Base-by-base conservation (phyloP, 2,797 vertebrate species). In the Tenualosa ilisha region DNA sequence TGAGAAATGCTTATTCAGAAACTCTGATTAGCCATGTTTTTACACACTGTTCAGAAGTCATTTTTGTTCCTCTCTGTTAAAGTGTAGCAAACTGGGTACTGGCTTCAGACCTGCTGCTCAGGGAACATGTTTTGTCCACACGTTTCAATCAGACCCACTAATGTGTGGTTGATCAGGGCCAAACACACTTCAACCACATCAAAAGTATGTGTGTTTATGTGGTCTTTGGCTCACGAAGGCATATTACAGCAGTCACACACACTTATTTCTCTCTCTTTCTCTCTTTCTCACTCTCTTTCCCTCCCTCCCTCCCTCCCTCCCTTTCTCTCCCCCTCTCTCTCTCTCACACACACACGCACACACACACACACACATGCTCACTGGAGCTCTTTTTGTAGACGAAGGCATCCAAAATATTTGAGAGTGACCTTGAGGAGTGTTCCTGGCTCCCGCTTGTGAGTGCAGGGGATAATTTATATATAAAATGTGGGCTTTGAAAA, bases 381-480 rank as follows among this genome's bases (percentile, higher is more conserved):
- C 68, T 40, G 68, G 68, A 31, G 31, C 15, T 56, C 72, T 17
- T 13, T 72, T 54, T 22, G 86, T 81, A 88, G 87, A 91, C 86
- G 51, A 83, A 85, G 88, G 85, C 90, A 87, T 93, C 92, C 90
- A 63, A 91, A 93, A 94, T 90, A 91, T 93, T 92, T 93, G 89
- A 92, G 85, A 91, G 90, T 92, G 94, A 95, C 95, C 95, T 95
- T 95, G 94, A 75, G 40, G 91, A 86, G 93, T 68, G 91, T 92
- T 91, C 88, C 82, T 89, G 85, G 90, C 91, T 91, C 88, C 88
- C 88, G 87, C 91, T 91, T 87, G 88, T 92, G 92, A 94, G 94
- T 93, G 92, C 93, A 93, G 75, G 63, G 91, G 93, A 94, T 95
- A 94, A 95, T 95, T 95, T 95, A 95, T 91, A 93, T 94, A 94